These are phyloP conservation scores for Athetis lepigone DNA, from an alignment of 2,888 invertebrate species.

Conservation along the genomic window DNA sequence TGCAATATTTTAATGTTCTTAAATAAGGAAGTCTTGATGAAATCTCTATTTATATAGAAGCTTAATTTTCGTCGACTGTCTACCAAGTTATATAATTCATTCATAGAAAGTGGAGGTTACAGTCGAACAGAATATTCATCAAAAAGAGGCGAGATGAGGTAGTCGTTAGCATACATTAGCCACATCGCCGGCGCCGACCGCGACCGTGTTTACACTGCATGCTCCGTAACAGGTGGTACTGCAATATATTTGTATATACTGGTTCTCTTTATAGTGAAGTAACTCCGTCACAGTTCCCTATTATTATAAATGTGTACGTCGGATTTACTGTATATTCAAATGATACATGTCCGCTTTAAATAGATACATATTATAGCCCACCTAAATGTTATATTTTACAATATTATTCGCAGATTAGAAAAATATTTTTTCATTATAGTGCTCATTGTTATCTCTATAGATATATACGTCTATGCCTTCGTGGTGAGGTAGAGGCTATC, in stretches of 20 bases:
- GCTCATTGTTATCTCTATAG: constrained; percentile 76
- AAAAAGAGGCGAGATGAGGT: constrained; percentile 34
- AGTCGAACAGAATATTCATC: constrained; percentile 39
- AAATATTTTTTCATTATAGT: constrained; percentile 88
- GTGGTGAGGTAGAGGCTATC: constrained; percentile 40
- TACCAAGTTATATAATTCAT: constrained; percentile 39
- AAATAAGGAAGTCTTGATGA: constrained; percentile 12
- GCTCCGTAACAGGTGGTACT: constrained; percentile 46
- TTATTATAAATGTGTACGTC: constrained; percentile 70
- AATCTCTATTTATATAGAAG: neutral
- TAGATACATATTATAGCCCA: constrained; percentile 76
- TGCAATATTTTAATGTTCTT: constrained; percentile 18
- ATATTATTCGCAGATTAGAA: constrained; percentile 85
- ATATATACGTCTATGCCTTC: constrained; percentile 59
- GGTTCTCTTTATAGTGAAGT: constrained; percentile 69
- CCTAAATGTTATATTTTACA: constrained; percentile 83
- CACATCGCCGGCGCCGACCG: constrained; percentile 25
- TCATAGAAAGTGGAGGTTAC: constrained; percentile 45
- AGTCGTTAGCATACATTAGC: constrained; percentile 36
- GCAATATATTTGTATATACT: constrained; percentile 63
- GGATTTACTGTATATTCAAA: constrained; percentile 75
- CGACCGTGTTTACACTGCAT: constrained; percentile 51
- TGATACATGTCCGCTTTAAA: constrained; percentile 77
- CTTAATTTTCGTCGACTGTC: constrained; percentile 5
- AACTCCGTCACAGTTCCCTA: constrained; percentile 74